A percentile compares a stretch with the other conserved stretches of the same genome.
Conservation (phyloP, 64 coral and sea anemone genomes). For the Orbicella faveolata region DNA sequence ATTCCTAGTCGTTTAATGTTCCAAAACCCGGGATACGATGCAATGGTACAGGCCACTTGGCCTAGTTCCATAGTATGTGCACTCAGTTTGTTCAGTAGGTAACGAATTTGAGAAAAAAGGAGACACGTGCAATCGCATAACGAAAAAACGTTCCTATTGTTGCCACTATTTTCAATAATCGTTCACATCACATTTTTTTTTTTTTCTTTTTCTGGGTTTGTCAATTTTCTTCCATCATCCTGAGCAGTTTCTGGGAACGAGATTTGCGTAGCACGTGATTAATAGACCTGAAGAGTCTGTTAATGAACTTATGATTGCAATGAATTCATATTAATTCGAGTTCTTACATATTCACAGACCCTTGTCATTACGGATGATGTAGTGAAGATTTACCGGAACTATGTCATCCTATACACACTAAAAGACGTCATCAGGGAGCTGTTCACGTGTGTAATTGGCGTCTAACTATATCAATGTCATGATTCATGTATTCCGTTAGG, state of each 20-base stretch:
- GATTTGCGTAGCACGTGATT: no score
- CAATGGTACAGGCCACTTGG: no score
- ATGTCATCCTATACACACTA: not conserved
- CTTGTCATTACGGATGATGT: slow-evolving; percentile 8
- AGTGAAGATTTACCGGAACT: slow-evolving; percentile 25
- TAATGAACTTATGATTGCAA: no score
- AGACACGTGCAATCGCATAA: no score
- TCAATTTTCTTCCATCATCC: not conserved
- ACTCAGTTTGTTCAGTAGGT: no score
- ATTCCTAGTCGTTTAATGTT: no score
- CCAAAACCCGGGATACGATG: no score
- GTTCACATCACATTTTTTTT: not conserved
- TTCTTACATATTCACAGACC: not conserved
- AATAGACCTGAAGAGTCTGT: no score
- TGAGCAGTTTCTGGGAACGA: no score
- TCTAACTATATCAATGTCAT: not conserved
- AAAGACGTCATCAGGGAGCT: not conserved
- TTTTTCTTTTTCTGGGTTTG: no score
- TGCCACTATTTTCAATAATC: not conserved
- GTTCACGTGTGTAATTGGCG: not conserved
- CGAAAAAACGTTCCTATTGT: not conserved
- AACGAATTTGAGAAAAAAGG: no score
- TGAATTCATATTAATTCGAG: not conserved
- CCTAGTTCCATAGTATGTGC: no score
- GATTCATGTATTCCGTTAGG: not conserved